Evolutionary conservation across 2,888 invertebrate species (phyloP), one percentile per base, ranked within the genome.

Genomic region (Sisyra terminalis): DNA sequence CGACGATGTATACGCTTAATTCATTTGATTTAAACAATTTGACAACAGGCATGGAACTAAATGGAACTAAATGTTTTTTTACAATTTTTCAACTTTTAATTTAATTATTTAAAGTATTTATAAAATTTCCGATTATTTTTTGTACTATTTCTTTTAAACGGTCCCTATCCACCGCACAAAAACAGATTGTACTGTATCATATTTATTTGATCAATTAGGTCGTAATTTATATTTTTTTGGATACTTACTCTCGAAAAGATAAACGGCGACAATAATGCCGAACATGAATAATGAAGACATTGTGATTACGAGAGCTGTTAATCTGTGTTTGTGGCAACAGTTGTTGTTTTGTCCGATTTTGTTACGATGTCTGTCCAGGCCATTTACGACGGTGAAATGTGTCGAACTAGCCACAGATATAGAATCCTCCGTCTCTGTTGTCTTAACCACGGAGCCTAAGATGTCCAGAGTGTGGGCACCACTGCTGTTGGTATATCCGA

Each of bases 361-460:
- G 24, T 45, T 45, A 44, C 50, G 50, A 34, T 67, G 64, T 55
- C 75, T 71, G 40, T 60, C 58, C 47, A 71, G 70, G 53, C 78
- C 72, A 57, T 86, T 86, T 46, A 87, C 80, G 43, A 87, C 82
- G 9, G 87, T 87, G 59, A 87, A 87, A 61, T 87, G 86, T 55
- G 82, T 86, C 46, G 86, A 86, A 63, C 86, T 86, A 42, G 85
- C 86, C 46, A 85, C 69, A 31, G 86, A 86, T 45, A 73, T 70
- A 40, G 73, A 71, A 58, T 86, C 86, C 42, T 63, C 64, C 52
- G 69, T 69, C 57, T 38, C 24, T 13, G 17, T 34, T 8, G 35
- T 11, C 24, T 35, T 34, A 29, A 10, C 17, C 13, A 29, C 15
- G 3, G 24, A 24, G 3, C 24, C 24, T 5, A 16, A 7, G 2